Evolutionary conservation across 2,113 vertebrate genomes (phyloP).

Genomic region (Eublepharis macularius): DNA sequence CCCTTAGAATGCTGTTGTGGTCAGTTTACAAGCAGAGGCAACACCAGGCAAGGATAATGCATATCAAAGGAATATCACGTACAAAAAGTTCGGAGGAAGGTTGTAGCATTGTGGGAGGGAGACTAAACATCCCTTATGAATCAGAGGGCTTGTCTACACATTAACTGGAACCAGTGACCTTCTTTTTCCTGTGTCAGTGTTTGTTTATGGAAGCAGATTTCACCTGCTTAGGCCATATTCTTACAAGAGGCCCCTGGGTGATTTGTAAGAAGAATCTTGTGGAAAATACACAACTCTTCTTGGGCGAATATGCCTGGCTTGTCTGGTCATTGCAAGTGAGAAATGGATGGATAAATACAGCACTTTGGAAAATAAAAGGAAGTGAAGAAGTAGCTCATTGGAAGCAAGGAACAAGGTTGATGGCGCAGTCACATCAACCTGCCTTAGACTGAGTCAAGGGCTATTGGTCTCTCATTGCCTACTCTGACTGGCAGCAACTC

Average conservation of each 20-base stretch:
- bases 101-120: background rate
- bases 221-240: slow-evolving; percentile 22
- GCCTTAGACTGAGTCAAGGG: too few species aligned
- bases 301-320: background rate
- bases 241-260: background rate
- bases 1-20: too few species aligned
- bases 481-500: too few species aligned
- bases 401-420: too few species aligned
- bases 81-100: background rate
- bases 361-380: background rate
- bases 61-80: background rate
- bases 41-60: too few species aligned
- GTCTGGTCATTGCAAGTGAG: background rate
- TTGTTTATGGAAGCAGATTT: slow-evolving; percentile 25
- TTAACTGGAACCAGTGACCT: background rate
- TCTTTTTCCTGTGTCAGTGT: background rate
- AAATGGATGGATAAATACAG: background rate
- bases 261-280: slow-evolving; percentile 12
- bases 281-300: background rate
- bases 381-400: too few species aligned
- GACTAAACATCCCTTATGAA: background rate
- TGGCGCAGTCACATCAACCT: too few species aligned
- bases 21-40: background rate
- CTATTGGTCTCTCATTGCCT: too few species aligned
- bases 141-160: background rate